Percentiles rank a stretch among this genome's conserved stretches.
These are phyloP conservation scores for Hydrotaea cyrtoneurina DNA, from an alignment of 2,888 invertebrate species.

Conservation along the genomic window DNA sequence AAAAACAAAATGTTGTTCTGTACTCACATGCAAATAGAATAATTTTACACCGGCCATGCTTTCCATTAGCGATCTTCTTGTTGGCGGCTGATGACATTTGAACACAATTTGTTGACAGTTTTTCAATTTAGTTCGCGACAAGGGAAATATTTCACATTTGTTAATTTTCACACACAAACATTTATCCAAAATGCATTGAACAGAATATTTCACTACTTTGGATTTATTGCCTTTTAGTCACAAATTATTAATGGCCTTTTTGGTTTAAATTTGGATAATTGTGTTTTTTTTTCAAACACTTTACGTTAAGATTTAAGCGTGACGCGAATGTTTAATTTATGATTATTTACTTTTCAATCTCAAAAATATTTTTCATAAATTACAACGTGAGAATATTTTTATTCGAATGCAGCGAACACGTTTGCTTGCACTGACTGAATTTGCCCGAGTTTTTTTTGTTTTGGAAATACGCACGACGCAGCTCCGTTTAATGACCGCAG, in stretches of 20 bases:
- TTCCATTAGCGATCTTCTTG: neutral
- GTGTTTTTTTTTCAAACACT: neutral
- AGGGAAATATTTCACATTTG: neutral
- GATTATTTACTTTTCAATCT: neutral
- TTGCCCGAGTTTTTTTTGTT: neutral
- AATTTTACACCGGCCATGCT: constrained; percentile 15
- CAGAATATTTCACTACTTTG: neutral
- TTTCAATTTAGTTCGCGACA: no score
- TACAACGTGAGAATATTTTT: neutral
- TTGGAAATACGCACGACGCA: neutral
- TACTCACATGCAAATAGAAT: constrained; percentile 39
- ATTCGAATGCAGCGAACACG: neutral
- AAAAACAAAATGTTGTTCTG: neutral
- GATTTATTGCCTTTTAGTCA: neutral
- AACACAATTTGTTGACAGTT: neutral
- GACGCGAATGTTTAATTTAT: neutral
- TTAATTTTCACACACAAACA: neutral
- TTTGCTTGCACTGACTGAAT: neutral
- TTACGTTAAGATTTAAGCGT: neutral
- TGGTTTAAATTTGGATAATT: neutral
- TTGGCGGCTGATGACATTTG: constrained; percentile 5
- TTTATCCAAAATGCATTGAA: neutral
- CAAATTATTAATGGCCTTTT: neutral
- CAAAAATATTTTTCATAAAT: no score
- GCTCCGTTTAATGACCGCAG: neutral